Evolutionary conservation across 2,113 vertebrate species (phyloP).

Genomic region (Trogon surrucura): DNA sequence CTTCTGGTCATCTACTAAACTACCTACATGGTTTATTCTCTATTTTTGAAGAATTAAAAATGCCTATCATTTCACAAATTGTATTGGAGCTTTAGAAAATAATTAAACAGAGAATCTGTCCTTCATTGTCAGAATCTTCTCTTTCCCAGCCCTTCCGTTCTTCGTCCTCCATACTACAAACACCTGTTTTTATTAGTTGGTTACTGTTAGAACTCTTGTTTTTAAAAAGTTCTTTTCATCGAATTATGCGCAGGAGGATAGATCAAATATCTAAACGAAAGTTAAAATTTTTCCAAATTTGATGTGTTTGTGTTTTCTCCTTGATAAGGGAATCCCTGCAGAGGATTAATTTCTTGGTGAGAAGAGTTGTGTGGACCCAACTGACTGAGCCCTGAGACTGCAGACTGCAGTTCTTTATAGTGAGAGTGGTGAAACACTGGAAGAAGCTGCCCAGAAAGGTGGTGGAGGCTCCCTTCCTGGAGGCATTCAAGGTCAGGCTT

Average conservation of each 20-base stretch:
- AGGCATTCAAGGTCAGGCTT: too few relatives aligned
- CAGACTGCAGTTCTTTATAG: background rate
- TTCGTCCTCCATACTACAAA: background rate
- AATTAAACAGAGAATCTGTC: background rate
- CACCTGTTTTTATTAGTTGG: background rate
- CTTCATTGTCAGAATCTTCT: background rate
- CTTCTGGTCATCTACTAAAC: background rate
- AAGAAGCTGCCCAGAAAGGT: too few relatives aligned
- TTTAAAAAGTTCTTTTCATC: background rate
- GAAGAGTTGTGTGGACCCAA: background rate
- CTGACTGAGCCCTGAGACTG: background rate
- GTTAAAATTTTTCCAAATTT: background rate
- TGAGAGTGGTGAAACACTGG: too few relatives aligned
- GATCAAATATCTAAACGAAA: background rate
- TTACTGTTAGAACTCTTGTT: background rate
- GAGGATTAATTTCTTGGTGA: background rate
- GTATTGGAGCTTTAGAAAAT: background rate
- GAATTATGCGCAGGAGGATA: background rate
- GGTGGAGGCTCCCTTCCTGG: too few relatives aligned
- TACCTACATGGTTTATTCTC: background rate
- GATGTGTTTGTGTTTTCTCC: background rate
- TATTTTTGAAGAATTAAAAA: background rate
- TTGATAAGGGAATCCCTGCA: accelerated
- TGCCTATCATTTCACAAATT: background rate
- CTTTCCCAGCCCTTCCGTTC: background rate